Conservation (phyloP, 2,113 vertebrate species). For the Atractosteus spatula region DNA sequence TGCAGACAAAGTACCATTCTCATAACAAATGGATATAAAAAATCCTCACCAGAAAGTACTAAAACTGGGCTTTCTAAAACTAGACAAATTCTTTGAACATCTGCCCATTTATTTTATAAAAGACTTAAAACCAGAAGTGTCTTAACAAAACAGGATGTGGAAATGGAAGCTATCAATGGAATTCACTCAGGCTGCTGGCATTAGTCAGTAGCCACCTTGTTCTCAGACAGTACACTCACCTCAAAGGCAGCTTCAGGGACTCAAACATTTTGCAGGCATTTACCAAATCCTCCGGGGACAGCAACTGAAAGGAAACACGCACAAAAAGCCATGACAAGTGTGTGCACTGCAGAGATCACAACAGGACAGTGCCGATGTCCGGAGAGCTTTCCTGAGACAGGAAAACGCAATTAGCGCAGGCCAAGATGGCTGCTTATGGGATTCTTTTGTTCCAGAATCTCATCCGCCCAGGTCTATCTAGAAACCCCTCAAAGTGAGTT, state of each 20-base stretch:
- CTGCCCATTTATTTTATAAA: not conserved
- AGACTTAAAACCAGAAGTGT: not conserved
- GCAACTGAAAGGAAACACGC: conserved; percentile 45
- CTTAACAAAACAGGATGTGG: conserved; percentile 8
- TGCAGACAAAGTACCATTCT: no score
- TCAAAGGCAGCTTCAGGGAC: conserved; percentile 83
- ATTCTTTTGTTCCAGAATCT: no score
- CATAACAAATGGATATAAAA: no score
- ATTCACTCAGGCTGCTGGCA: no score
- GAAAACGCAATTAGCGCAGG: not conserved
- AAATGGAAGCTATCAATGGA: not conserved
- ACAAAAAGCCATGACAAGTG: not conserved
- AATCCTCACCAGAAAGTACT: no score
- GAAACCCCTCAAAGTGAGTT: no score
- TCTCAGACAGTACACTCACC: conserved; percentile 56
- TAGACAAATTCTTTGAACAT: not conserved
- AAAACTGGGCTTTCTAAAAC: no score
- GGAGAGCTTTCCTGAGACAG: not conserved
- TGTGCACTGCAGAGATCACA: not conserved
- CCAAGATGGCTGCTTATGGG: not conserved
- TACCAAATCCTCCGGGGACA: conserved; percentile 88
- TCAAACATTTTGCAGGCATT: conserved; percentile 95
- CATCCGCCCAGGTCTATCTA: no score
- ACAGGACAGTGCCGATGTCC: not conserved
- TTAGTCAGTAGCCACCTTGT: no score